Conservation (phyloP, 1,140 invertebrate species). For the Pseudomyrmex pallidus region DNA sequence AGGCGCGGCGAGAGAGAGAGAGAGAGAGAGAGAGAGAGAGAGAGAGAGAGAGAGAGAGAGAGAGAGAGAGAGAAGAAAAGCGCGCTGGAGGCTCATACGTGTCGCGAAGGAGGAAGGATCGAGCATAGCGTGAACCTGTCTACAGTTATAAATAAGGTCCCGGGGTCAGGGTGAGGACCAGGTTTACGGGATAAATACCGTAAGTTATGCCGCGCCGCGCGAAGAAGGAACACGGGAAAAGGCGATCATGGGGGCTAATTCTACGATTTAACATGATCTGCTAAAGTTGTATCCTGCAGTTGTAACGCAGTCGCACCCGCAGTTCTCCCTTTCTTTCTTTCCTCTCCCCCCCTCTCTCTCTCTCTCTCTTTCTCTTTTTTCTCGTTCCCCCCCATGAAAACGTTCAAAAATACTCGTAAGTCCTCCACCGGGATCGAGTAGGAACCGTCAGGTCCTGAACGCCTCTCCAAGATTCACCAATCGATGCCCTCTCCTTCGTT, state of each 20-base stretch:
- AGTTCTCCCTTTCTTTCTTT: too few relatives aligned
- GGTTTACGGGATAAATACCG: conserved; percentile 79
- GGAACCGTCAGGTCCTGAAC: conserved; percentile 42
- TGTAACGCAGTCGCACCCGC: not conserved
- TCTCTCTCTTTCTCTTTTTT: not conserved
- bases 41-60: too few relatives aligned
- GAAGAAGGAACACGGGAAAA: conserved; percentile 18
- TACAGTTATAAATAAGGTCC: conserved; percentile 79
- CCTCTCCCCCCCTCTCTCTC: conserved; percentile 21
- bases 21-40: too few relatives aligned
- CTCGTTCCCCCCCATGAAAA: conserved; percentile 10
- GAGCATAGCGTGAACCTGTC: conserved; percentile 77
- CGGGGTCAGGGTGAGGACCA: conserved; percentile 76
- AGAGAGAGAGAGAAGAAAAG: too few relatives aligned
- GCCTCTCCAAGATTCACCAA: conserved; percentile 15
- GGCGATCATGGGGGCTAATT: conserved; percentile 72
- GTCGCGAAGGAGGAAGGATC: conserved; percentile 38
- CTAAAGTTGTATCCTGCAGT: conserved; percentile 68
- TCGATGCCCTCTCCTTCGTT: conserved; percentile 55
- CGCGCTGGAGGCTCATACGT: conserved; percentile 43
- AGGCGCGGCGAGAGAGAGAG: not conserved
- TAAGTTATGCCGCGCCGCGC: conserved; percentile 76
- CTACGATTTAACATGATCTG: conserved; percentile 79
- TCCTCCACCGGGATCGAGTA: conserved; percentile 31
- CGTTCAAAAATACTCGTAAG: conserved; percentile 62